Conservation (phyloP, 2,113 vertebrate genomes). For the Calonectris borealis region DNA sequence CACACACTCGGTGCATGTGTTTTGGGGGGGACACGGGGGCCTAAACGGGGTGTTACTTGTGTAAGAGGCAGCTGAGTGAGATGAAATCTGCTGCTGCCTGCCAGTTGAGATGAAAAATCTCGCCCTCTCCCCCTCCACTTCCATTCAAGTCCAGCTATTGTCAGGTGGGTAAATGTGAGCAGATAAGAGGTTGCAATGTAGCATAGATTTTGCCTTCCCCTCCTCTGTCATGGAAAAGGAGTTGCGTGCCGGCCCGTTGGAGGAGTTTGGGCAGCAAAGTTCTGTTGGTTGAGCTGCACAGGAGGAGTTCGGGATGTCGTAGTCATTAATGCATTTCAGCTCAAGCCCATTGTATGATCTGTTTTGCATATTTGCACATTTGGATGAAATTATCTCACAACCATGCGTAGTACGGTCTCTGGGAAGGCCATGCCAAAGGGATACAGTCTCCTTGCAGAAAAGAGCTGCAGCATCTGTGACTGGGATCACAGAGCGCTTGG, state of each 20-base stretch:
- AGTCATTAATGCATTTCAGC: not conserved
- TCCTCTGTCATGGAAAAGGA: not conserved
- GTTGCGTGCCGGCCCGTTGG: not conserved
- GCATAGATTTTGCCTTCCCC: not conserved
- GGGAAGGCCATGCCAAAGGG: not conserved
- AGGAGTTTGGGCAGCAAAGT: not conserved
- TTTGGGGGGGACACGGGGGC: accelerated
- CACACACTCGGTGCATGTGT: accelerated
- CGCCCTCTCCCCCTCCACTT: not conserved
- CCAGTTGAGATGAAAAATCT: not conserved
- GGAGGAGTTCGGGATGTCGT: not conserved
- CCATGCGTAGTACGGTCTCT: not conserved
- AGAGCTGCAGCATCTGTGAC: not conserved
- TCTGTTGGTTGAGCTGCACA: not conserved
- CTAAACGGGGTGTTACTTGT: not conserved
- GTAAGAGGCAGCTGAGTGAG: not conserved
- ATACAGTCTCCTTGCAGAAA: not conserved
- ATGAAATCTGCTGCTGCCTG: not conserved
- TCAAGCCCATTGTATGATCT: not conserved
- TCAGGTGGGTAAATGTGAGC: not conserved
- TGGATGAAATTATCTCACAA: not conserved
- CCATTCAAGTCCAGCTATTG: not conserved
- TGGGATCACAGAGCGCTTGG: not conserved
- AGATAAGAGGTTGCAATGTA: not conserved
- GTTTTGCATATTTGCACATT: not conserved